Conservation (phyloP, 2,888 invertebrate species). For the Ichneumoninae sp. region DNA sequence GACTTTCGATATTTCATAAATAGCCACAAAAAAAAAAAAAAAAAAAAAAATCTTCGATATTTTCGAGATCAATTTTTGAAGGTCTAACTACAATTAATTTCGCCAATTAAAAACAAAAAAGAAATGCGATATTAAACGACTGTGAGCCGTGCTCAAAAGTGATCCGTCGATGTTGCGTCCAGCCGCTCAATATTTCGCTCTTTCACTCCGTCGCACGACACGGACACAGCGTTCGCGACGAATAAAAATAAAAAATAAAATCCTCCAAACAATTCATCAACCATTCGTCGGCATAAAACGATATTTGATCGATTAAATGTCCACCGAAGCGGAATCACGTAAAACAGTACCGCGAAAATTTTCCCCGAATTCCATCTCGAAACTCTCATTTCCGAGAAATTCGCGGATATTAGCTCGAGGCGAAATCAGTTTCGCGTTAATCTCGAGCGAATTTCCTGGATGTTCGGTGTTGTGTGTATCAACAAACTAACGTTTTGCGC, state of each 20-base stretch:
- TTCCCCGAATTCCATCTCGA: neutral
- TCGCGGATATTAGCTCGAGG: neutral
- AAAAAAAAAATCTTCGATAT: no score
- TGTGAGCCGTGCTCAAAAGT: neutral
- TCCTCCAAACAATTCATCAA: neutral
- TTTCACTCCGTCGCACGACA: neutral
- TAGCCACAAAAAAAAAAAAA: no score
- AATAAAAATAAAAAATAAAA: neutral
- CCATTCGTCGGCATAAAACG: neutral
- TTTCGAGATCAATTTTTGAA: neutral
- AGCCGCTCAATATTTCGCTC: neutral
- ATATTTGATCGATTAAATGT: neutral
- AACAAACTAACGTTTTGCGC: slow-evolving; percentile 16
- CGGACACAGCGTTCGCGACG: neutral
- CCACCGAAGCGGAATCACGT: neutral
- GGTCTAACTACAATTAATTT: neutral
- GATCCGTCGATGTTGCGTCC: neutral
- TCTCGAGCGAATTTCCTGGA: slow-evolving; percentile 4
- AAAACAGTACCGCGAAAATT: neutral
- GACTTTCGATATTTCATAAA: neutral
- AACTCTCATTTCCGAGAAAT: neutral
- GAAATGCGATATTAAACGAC: neutral
- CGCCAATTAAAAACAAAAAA: neutral
- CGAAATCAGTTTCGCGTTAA: neutral
- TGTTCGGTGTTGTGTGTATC: neutral